Percentiles rank a stretch among this genome's conserved stretches.
Evolutionary conservation across 2,113 vertebrate genomes (phyloP).

Genomic region (Galeopterus variegatus): DNA sequence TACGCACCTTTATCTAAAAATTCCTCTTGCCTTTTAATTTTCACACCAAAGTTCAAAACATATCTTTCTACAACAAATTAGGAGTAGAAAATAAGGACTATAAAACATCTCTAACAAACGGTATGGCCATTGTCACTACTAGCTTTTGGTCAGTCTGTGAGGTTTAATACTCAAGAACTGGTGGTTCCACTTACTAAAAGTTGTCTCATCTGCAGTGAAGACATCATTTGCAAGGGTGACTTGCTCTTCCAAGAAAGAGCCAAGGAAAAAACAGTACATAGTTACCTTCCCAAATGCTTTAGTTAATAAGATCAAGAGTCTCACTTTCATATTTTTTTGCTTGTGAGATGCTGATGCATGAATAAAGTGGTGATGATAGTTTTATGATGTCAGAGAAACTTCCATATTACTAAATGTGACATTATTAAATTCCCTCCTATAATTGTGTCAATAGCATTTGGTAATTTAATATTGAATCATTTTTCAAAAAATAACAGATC

Average conservation of each 20-base stretch:
- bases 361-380: slow-evolving; percentile 39
- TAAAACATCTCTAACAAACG: slow-evolving; percentile 18
- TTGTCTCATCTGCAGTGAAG: slow-evolving; percentile 18
- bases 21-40: slow-evolving; percentile 51
- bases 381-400: slow-evolving; percentile 65
- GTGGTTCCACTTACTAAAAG: slow-evolving; percentile 47
- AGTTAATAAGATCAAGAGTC: background rate
- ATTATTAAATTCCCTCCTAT: slow-evolving; percentile 66
- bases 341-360: background rate
- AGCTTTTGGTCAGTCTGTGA: background rate
- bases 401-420: slow-evolving; percentile 65
- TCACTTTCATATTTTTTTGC: slow-evolving; percentile 25
- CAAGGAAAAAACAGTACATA: background rate
- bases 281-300: background rate
- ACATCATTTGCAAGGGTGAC: slow-evolving; percentile 59
- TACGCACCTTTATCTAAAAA: slow-evolving; percentile 8
- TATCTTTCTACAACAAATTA: no score
- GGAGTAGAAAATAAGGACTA: slow-evolving; percentile 7
- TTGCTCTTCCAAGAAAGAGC: slow-evolving; percentile 43
- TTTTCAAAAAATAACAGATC: slow-evolving; percentile 72
- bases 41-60: slow-evolving; percentile 4
- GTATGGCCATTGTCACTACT: slow-evolving; percentile 1
- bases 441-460: slow-evolving; percentile 75
- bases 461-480: slow-evolving; percentile 75
- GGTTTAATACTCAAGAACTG: slow-evolving; percentile 64